These are phyloP conservation scores for Platycheirus rosarum DNA, from an alignment of 2,888 invertebrate species.

Conservation along the genomic window DNA sequence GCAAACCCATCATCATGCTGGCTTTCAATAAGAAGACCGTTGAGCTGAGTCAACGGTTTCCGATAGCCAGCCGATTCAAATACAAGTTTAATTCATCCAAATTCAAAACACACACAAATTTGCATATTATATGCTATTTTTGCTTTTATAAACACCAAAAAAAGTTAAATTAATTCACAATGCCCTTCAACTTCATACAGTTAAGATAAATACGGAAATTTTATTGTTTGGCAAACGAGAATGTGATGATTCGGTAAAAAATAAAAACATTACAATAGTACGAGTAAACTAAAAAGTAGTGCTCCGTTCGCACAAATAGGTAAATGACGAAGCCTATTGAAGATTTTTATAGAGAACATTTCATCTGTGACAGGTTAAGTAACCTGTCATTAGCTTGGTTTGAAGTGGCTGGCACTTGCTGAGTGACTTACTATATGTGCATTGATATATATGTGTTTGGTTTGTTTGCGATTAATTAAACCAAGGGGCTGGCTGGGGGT, in stretches of 20 bases:
- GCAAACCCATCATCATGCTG: slow-evolving; percentile 10
- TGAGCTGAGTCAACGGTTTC: slow-evolving; percentile 33
- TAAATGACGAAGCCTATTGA: no score
- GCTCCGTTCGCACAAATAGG: no score
- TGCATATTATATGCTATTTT: slow-evolving; percentile 11
- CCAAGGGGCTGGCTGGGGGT: background rate
- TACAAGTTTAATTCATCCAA: slow-evolving; percentile 31
- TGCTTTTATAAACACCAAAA: slow-evolving; percentile 2
- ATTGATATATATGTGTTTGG: slow-evolving; percentile 8
- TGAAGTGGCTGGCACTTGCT: background rate
- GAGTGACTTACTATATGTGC: background rate
- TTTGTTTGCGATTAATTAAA: slow-evolving; percentile 1
- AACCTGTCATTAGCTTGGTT: background rate
- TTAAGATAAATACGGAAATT: slow-evolving; percentile 33
- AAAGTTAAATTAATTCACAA: slow-evolving; percentile 19
- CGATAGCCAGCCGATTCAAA: slow-evolving; percentile 18
- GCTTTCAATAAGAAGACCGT: background rate
- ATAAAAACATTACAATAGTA: no score
- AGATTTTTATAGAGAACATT: no score
- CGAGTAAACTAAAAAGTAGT: slow-evolving; percentile 4
- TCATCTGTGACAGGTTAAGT: background rate
- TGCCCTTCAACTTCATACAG: slow-evolving; percentile 35
- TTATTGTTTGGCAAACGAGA: slow-evolving; percentile 12
- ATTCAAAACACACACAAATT: slow-evolving; percentile 32
- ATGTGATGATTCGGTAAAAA: slow-evolving; percentile 21